Percentiles rank a stretch among this genome's conserved stretches.
Evolutionary conservation across 2,113 vertebrate species (phyloP).

Genomic region (Labeo rohita): DNA sequence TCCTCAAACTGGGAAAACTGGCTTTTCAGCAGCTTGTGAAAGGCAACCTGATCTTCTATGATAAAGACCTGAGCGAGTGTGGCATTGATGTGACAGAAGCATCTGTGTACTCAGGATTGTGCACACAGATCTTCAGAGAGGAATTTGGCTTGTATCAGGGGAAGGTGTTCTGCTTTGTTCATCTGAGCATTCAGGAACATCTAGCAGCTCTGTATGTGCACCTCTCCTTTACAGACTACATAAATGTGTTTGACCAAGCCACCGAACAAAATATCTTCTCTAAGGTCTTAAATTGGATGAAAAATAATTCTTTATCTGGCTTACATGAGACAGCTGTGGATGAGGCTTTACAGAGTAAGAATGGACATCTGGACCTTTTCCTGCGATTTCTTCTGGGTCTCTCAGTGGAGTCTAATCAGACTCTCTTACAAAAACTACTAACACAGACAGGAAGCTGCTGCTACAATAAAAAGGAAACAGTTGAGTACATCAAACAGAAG

Average conservation of each 20-base stretch:
- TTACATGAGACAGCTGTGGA: background rate
- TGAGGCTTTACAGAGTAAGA: background rate
- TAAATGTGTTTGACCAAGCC: background rate
- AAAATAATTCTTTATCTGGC: background rate
- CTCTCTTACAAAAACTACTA: background rate
- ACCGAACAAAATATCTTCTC: background rate
- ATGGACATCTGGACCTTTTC: background rate
- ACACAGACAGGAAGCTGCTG: background rate
- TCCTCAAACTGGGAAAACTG: too few relatives aligned
- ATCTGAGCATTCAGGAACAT: conserved; percentile 12
- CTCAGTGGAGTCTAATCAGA: background rate
- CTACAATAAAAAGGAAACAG: background rate
- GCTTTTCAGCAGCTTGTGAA: too few relatives aligned
- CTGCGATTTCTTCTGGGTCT: background rate
- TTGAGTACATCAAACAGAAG: background rate
- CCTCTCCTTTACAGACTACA: background rate
- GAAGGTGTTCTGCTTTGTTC: background rate
- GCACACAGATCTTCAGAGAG: too few relatives aligned
- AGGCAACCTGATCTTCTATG: too few relatives aligned
- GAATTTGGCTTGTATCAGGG: background rate
- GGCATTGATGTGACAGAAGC: too few relatives aligned
- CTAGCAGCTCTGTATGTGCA: background rate
- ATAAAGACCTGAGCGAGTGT: too few relatives aligned
- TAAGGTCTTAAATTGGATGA: background rate
- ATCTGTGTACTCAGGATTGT: too few relatives aligned